Evolutionary conservation across 2,888 invertebrate species (phyloP).

Genomic region (Panopea generosa): DNA sequence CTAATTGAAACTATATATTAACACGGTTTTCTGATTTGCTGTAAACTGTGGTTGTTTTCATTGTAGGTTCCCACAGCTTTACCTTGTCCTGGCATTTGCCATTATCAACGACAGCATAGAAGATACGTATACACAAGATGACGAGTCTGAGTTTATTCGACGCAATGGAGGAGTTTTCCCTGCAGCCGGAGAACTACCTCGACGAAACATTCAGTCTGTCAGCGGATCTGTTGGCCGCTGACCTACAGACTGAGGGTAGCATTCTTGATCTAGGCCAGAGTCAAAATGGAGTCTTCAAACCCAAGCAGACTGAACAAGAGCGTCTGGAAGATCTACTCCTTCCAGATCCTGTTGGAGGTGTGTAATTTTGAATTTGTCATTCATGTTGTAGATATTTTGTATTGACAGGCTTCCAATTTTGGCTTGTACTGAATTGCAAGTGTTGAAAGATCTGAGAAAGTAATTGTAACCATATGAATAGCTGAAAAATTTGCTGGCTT

Average conservation of each 20-base stretch:
- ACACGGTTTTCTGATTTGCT: too few relatives aligned
- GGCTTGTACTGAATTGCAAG: too few relatives aligned
- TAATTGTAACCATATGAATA: too few relatives aligned
- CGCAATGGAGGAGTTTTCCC: constrained; percentile 52
- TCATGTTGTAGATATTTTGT: too few relatives aligned
- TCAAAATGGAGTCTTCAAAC: constrained; percentile 38
- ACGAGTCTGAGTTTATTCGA: constrained; percentile 41
- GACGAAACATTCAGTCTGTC: constrained; percentile 56
- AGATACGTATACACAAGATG: background rate
- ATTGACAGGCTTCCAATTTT: background rate
- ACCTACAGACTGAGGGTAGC: constrained; percentile 49
- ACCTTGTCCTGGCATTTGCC: constrained; percentile 59
- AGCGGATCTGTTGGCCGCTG: constrained; percentile 59
- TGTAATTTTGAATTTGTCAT: constrained; percentile 6
- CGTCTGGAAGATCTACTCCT: constrained; percentile 46
- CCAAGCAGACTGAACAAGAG: constrained; percentile 20
- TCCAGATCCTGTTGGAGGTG: constrained; percentile 46
- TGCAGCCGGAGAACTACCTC: constrained; percentile 45
- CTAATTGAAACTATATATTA: too few relatives aligned
- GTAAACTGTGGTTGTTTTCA: too few relatives aligned
- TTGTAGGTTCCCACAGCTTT: constrained; percentile 52
- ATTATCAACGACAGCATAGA: constrained; percentile 8
- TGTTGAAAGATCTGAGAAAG: too few relatives aligned
- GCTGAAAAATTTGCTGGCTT: too few relatives aligned
- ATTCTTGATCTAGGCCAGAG: constrained; percentile 50